phyloP scores from a whole-genome alignment of 2,113 vertebrate genomes.

The Deroptyus accipitrinus region DNA sequence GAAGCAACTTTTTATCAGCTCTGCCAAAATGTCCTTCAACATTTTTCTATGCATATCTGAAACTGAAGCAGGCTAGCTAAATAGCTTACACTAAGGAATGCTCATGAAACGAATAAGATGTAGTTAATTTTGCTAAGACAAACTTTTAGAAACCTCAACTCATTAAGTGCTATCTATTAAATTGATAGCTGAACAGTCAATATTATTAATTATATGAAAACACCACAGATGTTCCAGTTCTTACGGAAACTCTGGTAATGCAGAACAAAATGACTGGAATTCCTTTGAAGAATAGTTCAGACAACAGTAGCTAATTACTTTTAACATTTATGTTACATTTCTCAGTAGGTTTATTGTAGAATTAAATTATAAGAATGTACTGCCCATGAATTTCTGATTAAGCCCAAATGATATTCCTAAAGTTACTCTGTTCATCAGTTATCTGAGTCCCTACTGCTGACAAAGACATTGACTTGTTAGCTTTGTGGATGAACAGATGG shows the following conservation, averaged over 20 bases:
- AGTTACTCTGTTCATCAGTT: background rate
- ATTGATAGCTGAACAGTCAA: slow-evolving; percentile 62
- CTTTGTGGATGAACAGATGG: background rate
- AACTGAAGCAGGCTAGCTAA: background rate
- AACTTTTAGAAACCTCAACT: slow-evolving; percentile 32
- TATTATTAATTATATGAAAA: slow-evolving; percentile 65
- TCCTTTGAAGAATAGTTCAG: slow-evolving; percentile 39
- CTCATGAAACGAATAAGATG: background rate
- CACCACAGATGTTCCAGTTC: background rate
- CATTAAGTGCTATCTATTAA: slow-evolving; percentile 47
- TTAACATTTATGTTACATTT: slow-evolving; percentile 60
- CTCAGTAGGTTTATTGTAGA: slow-evolving; percentile 66
- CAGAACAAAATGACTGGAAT: background rate
- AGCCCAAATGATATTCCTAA: background rate
- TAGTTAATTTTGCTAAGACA: slow-evolving; percentile 55
- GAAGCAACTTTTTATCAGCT: background rate
- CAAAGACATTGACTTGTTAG: background rate
- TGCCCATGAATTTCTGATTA: slow-evolving; percentile 63
- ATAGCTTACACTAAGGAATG: background rate
- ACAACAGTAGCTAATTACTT: slow-evolving; percentile 51
- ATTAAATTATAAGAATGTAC: slow-evolving; percentile 60
- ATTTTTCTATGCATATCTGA: background rate
- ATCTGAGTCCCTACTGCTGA: background rate
- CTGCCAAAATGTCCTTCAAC: background rate
- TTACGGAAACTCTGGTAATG: background rate